phyloP scores from a whole-genome alignment of 2,888 invertebrate species.

The Rotaria sp. region DNA sequence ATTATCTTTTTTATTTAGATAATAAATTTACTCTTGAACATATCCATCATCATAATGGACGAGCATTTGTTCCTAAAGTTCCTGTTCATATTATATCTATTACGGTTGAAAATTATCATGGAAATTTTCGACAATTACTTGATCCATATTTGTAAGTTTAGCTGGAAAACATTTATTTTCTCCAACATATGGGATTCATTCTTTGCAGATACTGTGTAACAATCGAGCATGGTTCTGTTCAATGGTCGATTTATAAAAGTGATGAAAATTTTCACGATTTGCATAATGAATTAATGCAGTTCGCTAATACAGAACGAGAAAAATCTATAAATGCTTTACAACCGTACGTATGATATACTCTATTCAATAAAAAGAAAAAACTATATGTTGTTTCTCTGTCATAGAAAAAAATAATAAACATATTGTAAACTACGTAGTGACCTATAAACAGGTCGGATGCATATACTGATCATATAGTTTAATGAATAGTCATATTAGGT shows the following conservation, averaged over 20 bases:
- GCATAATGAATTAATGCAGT: background rate
- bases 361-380: too few relatives aligned
- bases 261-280: background rate
- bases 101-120: background rate
- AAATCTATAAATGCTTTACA: too few relatives aligned
- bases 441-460: too few relatives aligned
- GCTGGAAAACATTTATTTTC: too few relatives aligned
- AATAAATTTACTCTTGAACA: background rate
- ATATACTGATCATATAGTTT: too few relatives aligned
- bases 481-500: too few relatives aligned
- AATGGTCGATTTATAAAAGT: constrained; percentile 27
- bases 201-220: constrained; percentile 18
- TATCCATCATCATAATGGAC: background rate
- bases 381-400: too few relatives aligned
- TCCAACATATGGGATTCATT: too few relatives aligned
- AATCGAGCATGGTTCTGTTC: constrained; percentile 2
- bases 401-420: too few relatives aligned
- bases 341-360: too few relatives aligned
- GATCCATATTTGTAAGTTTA: background rate
- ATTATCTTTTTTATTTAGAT: too few relatives aligned
- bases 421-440: too few relatives aligned
- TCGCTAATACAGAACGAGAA: background rate
- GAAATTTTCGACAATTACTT: background rate
- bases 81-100: background rate
- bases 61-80: background rate